Percentiles rank a stretch among this genome's conserved stretches.
Evolutionary conservation across 2,797 vertebrate species (phyloP).

Genomic region (Astyanax mexicanus): DNA sequence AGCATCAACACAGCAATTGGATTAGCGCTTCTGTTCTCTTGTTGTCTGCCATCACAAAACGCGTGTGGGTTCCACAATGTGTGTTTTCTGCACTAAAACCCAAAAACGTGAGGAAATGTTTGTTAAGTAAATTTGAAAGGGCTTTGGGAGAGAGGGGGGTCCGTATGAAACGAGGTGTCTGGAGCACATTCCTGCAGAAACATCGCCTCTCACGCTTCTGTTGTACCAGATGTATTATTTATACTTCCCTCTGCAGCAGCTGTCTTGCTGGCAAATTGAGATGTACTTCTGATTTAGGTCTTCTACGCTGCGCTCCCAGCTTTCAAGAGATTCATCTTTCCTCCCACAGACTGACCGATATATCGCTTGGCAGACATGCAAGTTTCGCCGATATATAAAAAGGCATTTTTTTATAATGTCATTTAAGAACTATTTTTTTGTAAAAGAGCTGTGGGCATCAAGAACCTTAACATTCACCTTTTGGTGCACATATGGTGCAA

Average conservation of each 20-base stretch:
- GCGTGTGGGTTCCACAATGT: neutral
- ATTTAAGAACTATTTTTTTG: too few relatives aligned
- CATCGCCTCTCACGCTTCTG: slow-evolving; percentile 51
- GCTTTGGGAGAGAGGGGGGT: slow-evolving; percentile 9
- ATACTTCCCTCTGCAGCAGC: slow-evolving; percentile 55
- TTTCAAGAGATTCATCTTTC: slow-evolving; percentile 24
- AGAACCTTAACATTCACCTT: too few relatives aligned
- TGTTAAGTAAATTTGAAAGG: slow-evolving; percentile 3
- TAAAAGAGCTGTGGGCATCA: too few relatives aligned
- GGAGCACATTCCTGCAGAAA: slow-evolving; percentile 48
- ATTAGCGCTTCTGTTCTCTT: neutral
- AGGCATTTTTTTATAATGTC: too few relatives aligned
- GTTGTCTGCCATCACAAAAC: slow-evolving; percentile 4
- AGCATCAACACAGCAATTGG: slow-evolving; percentile 17
- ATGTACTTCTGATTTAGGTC: slow-evolving; percentile 33
- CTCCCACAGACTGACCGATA: neutral
- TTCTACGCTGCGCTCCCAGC: slow-evolving; percentile 17
- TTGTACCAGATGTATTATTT: slow-evolving; percentile 67
- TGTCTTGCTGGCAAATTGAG: slow-evolving; percentile 52
- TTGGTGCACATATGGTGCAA: too few relatives aligned
- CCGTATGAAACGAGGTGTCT: slow-evolving; percentile 52
- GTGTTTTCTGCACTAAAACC: neutral
- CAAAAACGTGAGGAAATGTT: neutral
- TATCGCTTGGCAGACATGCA: neutral
- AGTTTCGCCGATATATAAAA: neutral